Evolutionary conservation across 2,113 vertebrate species (phyloP).

Genomic region (human (Homo sapiens)): DNA sequence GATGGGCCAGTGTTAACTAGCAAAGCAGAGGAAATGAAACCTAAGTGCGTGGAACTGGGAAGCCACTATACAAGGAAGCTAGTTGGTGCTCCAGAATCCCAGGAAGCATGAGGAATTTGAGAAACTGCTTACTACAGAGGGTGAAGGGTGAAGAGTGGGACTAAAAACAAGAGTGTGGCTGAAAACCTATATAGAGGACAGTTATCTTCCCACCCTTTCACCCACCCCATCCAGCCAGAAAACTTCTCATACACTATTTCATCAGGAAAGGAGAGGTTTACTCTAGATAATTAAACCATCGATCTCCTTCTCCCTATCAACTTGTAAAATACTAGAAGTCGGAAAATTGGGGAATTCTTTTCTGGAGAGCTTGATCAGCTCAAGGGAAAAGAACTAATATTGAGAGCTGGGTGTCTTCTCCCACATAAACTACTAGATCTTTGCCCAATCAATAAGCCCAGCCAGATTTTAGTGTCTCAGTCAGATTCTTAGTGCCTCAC

Average conservation of each 20-base stretch:
- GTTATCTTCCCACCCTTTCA: neutral
- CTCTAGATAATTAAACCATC: neutral
- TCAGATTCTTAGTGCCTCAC: neutral
- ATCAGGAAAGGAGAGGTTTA: neutral
- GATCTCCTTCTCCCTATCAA: neutral
- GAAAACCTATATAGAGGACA: neutral
- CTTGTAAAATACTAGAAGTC: neutral
- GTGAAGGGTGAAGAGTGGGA: neutral
- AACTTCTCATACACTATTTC: neutral
- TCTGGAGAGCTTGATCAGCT: neutral
- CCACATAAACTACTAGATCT: neutral
- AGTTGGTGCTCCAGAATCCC: neutral
- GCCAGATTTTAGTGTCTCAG: neutral
- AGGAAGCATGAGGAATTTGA: neutral
- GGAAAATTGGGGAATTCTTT: neutral
- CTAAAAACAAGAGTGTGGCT: neutral
- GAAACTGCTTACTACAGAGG: neutral
- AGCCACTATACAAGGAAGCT: neutral
- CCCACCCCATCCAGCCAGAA: neutral
- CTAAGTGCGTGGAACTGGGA: neutral
- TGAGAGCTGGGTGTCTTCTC: neutral
- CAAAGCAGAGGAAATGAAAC: slow-evolving; percentile 1
- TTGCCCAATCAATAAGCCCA: neutral
- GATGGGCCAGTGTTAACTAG: neutral
- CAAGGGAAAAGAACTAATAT: neutral